Conservation (phyloP, 2,888 invertebrate species). For the Drosophila anomelani region DNA sequence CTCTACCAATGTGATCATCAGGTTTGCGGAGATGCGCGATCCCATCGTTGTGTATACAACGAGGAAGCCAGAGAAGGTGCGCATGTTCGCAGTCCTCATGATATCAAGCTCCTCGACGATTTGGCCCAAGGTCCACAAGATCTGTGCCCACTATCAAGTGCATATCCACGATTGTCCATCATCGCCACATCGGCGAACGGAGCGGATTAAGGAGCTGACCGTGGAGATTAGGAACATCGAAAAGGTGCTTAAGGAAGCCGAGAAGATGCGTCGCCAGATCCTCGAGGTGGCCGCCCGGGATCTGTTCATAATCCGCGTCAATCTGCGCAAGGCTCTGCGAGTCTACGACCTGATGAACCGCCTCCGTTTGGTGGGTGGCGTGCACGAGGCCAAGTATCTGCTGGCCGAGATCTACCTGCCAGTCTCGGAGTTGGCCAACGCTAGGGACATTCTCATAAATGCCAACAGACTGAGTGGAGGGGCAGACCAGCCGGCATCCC, state of each 20-base stretch:
- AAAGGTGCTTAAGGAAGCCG: constrained; percentile 89
- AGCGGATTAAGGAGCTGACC: constrained; percentile 90
- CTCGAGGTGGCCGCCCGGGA: constrained; percentile 82
- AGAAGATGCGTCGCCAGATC: constrained; percentile 90
- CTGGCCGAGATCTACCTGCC: constrained; percentile 96
- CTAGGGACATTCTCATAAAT: constrained; percentile 90
- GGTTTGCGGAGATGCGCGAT: constrained; percentile 95
- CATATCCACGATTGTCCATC: constrained; percentile 94
- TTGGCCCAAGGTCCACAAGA: constrained; percentile 91
- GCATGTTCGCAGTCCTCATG: constrained; percentile 93
- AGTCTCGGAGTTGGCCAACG: constrained; percentile 87
- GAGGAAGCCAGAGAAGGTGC: constrained; percentile 6
- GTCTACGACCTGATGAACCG: constrained; percentile 96
- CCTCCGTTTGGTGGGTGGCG: constrained; percentile 92
- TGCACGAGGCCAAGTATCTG: constrained; percentile 88
- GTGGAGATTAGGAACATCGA: constrained; percentile 91
- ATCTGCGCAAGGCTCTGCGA: constrained; percentile 93
- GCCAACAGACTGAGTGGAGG: constrained; percentile 29
- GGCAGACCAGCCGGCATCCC: neutral
- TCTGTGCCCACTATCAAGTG: constrained; percentile 93
- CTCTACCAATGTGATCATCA: constrained; percentile 96
- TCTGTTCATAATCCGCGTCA: constrained; percentile 89
- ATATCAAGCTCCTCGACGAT: constrained; percentile 92
- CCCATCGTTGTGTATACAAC: constrained; percentile 89
- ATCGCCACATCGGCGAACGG: constrained; percentile 88